Conservation (phyloP, 1,140 invertebrate species). For the Samia ricini region DNA sequence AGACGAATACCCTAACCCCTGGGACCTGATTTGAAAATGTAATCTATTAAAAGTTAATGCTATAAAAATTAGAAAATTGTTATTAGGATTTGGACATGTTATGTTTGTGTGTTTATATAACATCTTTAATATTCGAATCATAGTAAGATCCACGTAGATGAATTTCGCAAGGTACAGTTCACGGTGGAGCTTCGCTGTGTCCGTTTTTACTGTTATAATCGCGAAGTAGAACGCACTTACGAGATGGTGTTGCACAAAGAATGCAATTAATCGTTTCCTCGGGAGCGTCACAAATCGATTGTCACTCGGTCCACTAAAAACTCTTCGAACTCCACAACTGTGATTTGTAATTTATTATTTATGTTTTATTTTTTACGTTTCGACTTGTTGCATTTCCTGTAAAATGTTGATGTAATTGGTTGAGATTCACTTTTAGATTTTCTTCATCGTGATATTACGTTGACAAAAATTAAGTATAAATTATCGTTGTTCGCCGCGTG, state of each 20-base stretch:
- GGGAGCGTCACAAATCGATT: constrained; percentile 33
- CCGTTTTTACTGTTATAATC: constrained; percentile 11
- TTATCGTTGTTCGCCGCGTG: too few relatives aligned
- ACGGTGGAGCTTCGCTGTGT: background rate
- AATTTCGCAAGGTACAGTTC: background rate
- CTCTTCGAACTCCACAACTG: background rate
- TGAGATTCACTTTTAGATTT: background rate
- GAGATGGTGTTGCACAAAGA: constrained; percentile 24
- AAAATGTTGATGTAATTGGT: background rate
- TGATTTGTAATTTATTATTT: background rate
- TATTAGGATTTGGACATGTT: too few relatives aligned
- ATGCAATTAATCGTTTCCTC: constrained; percentile 15
- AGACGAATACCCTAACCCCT: too few relatives aligned
- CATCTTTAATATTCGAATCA: too few relatives aligned
- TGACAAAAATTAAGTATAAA: too few relatives aligned
- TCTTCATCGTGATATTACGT: background rate
- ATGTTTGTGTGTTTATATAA: too few relatives aligned
- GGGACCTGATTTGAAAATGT: too few relatives aligned
- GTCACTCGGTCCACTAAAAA: constrained; percentile 7
- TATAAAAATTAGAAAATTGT: too few relatives aligned
- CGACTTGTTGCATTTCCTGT: background rate
- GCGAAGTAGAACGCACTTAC: constrained; percentile 20
- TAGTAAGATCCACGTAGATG: background rate
- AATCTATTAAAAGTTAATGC: too few relatives aligned
- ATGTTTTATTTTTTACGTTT: background rate